Percentiles rank a stretch among this genome's conserved stretches.
Conservation (phyloP, 2,888 invertebrate genomes). For the Timandra comae region DNA sequence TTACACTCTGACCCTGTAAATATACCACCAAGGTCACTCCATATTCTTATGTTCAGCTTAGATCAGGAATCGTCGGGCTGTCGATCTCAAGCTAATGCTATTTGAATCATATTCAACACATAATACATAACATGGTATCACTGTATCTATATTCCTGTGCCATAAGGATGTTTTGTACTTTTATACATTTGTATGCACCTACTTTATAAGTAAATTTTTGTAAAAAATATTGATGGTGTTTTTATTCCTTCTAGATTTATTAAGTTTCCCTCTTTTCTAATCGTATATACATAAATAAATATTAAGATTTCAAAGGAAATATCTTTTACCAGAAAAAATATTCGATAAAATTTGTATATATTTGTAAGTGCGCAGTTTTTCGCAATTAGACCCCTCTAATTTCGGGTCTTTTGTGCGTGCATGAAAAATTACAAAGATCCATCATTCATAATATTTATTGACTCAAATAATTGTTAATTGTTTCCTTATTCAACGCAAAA, state of each 20-base stretch:
- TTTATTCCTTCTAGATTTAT: too few relatives aligned
- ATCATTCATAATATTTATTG: too few relatives aligned
- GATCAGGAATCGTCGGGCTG: conserved; percentile 11
- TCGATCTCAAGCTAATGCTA: conserved; percentile 17
- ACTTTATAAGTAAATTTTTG: conserved; percentile 12
- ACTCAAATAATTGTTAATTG: too few relatives aligned
- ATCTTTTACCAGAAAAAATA: too few relatives aligned
- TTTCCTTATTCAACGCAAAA: conserved; percentile 4
- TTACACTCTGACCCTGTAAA: conserved; percentile 17
- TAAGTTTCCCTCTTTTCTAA: too few relatives aligned
- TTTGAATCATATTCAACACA: conserved; percentile 5
- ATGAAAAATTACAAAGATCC: too few relatives aligned
- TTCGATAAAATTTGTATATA: too few relatives aligned
- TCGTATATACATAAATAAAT: too few relatives aligned
- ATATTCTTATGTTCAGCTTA: conserved; percentile 16
- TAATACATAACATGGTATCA: conserved; percentile 33
- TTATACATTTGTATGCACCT: conserved; percentile 29
- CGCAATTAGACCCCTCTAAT: too few relatives aligned
- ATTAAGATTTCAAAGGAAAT: too few relatives aligned
- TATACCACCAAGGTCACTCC: conserved; percentile 18
- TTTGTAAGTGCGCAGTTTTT: too few relatives aligned
- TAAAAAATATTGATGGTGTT: conserved; percentile 5
- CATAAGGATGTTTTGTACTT: conserved; percentile 57
- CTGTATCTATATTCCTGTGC: conserved; percentile 57
- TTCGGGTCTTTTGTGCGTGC: too few relatives aligned